Conservation (phyloP, 2,797 vertebrate species). For the Coregonus sp. region DNA sequence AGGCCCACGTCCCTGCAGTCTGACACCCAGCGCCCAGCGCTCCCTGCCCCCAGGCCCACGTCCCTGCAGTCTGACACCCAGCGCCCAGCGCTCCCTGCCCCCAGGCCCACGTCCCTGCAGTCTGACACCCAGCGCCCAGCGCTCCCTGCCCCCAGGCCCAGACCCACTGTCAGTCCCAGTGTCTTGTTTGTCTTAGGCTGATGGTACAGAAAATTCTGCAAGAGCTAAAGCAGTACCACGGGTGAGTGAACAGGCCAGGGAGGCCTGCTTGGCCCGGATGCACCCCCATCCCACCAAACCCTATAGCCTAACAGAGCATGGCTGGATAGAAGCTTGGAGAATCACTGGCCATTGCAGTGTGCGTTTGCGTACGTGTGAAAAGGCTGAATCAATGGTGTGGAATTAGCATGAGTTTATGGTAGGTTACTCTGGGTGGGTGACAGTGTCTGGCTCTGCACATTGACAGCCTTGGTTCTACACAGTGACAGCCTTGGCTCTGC, state of each 20-base stretch:
- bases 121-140: constrained; percentile 53
- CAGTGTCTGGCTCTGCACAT: no score
- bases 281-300: constrained; percentile 25
- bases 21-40: constrained; percentile 52
- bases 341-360: constrained; percentile 17
- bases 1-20: constrained; percentile 32
- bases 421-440: not conserved
- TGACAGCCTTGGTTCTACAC: no score
- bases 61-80: constrained; percentile 47
- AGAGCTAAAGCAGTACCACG: constrained; percentile 91
- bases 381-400: not conserved
- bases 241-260: constrained; percentile 83
- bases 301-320: constrained; percentile 33
- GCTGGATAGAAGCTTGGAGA: constrained; percentile 11
- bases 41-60: not conserved
- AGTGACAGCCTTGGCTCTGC: no score
- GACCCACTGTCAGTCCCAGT: constrained; percentile 63
- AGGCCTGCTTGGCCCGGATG: constrained; percentile 51
- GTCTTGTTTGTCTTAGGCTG: constrained; percentile 83
- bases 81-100: constrained; percentile 40
- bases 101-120: not conserved
- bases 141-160: constrained; percentile 1
- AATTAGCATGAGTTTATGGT: not conserved
- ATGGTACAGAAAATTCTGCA: constrained; percentile 94
- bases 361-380: constrained; percentile 1